phyloP scores from a whole-genome alignment of 2,113 vertebrate species.

The Gopherus evgoodei region DNA sequence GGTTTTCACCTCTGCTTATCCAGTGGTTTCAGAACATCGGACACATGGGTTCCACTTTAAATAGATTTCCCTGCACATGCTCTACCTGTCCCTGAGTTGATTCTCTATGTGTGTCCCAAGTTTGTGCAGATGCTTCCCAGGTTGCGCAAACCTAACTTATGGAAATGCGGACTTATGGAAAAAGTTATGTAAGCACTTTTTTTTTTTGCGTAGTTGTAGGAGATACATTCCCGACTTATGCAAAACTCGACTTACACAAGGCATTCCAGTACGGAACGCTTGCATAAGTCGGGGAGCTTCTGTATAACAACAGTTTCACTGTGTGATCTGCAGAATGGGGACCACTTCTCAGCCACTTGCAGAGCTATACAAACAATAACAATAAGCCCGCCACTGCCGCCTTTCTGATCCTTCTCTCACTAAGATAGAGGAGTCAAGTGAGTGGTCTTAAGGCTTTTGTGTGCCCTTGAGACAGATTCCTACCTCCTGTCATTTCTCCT shows the following conservation, averaged over 20 bases:
- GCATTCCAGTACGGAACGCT: too few relatives aligned
- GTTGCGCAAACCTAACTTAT: too few relatives aligned
- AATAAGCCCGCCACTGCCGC: background rate
- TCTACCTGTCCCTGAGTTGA: background rate
- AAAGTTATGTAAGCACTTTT: too few relatives aligned
- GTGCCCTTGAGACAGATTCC: background rate
- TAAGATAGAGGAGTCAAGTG: background rate
- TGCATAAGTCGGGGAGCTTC: too few relatives aligned
- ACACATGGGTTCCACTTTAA: background rate
- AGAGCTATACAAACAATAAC: background rate
- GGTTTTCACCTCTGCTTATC: background rate
- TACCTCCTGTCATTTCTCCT: background rate
- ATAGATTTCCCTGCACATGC: background rate
- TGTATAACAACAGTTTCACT: background rate
- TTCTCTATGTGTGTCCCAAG: background rate
- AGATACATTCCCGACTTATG: too few relatives aligned
- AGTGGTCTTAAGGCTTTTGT: background rate
- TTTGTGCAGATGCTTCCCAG: too few relatives aligned
- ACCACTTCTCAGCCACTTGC: background rate
- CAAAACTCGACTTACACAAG: too few relatives aligned
- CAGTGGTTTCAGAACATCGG: background rate
- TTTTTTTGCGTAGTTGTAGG: too few relatives aligned
- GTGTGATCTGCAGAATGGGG: background rate
- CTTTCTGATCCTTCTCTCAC: background rate
- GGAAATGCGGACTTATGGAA: too few relatives aligned